Base-by-base conservation (phyloP, 2,888 invertebrate species). In the Polymixis lichenea region DNA sequence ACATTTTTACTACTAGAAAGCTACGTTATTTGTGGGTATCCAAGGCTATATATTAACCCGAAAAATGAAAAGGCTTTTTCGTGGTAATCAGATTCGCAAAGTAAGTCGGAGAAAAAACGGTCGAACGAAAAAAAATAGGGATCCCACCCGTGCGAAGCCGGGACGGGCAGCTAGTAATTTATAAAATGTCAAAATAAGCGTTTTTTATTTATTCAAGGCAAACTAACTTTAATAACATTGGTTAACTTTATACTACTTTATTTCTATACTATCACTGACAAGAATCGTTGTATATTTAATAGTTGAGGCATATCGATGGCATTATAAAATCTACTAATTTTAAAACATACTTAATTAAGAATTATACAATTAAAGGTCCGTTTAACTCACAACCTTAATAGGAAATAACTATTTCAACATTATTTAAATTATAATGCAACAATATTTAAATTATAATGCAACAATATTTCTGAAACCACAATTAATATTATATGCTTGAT, bases 231-330 rank as follows among this genome's bases (percentile, higher is more conserved):
- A 13, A 11, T 65, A 22, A 43, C 25, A 46, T 38, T 15, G 2
- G 15, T 64, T 22, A 55, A 13, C 22, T 53, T 19, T 60, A 38
- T 64, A 43, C 1, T 60, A 19, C 32, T 17, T 28, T 43, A 53
- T 49, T 51, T 62, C 4, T 56, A 49, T 70, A 22, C n/a, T 66
- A 32, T 43, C 32, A 73, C 43, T 72, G 25, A 55, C 78, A 55
- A 79, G n/a, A 72, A 67, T 62, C 51, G 66, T 73, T 66, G 60
- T 32, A 17, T 46, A 49, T 25, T 61, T 11, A 61, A 60, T 28
- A 65, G 9, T 22, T 55, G 46, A 49, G 64, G 58, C 62, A 70
- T 56, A 9, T 56, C 7, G 32, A 78, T 58, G 62, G 62, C 62
- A 78, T 64, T 72, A 28, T 13, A 32, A 67, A 60, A 53, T 32